Conservation (phyloP, 2,888 invertebrate genomes). For the Caenorhabditis panamensis region DNA sequence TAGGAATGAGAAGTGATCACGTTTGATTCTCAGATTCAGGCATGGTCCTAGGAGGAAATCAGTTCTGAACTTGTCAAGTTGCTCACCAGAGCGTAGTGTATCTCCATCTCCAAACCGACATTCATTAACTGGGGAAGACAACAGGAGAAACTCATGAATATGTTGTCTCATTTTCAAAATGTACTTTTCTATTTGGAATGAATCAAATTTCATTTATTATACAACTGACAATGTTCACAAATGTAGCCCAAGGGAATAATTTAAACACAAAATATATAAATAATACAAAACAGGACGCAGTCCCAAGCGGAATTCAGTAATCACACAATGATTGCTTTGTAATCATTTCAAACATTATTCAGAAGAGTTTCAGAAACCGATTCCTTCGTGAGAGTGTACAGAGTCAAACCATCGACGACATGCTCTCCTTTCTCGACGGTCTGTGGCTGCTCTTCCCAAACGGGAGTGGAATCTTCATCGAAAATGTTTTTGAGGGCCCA, state of each 20-base stretch:
- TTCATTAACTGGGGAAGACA: constrained; percentile 52
- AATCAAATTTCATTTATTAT: too few species aligned
- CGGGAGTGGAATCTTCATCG: constrained; percentile 3
- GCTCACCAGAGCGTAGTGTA: constrained; percentile 62
- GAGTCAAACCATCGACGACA: constrained; percentile 26
- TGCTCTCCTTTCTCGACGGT: constrained; percentile 37
- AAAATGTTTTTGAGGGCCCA: constrained; percentile 59
- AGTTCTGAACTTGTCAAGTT: constrained; percentile 59
- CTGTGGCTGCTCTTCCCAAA: constrained; percentile 40
- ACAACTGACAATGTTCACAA: too few species aligned
- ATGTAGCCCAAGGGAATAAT: too few species aligned
- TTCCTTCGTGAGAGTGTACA: constrained; percentile 49
- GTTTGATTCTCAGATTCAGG: constrained; percentile 37
- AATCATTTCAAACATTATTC: constrained; percentile 27
- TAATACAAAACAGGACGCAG: too few species aligned
- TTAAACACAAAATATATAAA: too few species aligned
- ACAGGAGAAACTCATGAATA: constrained; percentile 44
- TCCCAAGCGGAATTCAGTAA: too few species aligned
- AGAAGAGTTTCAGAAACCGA: constrained; percentile 21
- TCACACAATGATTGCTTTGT: too few species aligned
- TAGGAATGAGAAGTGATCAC: background rate
- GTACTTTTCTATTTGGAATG: background rate
- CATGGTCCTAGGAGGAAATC: constrained; percentile 68
- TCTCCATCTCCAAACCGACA: constrained; percentile 60
- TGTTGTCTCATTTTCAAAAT: background rate